These are phyloP conservation scores for Takifugu bimaculatus DNA, from an alignment of 2,113 vertebrate species.

Conservation along the genomic window DNA sequence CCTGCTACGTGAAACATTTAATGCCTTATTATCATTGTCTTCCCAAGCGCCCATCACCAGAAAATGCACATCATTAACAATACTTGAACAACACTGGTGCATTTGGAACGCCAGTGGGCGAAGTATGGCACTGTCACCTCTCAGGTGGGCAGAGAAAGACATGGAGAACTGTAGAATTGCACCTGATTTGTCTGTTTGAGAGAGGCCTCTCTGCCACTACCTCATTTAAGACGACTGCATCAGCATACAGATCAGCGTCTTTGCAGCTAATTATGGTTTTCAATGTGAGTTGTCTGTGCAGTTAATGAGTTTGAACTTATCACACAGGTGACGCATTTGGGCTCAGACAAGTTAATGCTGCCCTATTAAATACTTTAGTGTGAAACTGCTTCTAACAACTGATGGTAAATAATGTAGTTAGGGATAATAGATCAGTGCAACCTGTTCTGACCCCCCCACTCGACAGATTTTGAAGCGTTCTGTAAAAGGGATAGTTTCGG, in stretches of 20 bases:
- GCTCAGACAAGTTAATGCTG: not conserved
- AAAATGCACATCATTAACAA: no score
- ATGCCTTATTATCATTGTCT: no score
- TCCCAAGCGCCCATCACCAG: no score
- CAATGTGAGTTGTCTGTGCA: slow-evolving; percentile 22
- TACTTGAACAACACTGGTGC: no score
- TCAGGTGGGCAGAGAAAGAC: no score
- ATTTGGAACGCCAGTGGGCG: no score
- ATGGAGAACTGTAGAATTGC: no score
- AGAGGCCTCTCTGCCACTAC: slow-evolving; percentile 38
- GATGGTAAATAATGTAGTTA: not conserved
- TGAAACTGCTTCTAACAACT: not conserved
- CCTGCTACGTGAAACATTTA: no score
- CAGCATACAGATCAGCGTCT: slow-evolving; percentile 22
- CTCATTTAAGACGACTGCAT: slow-evolving; percentile 31
- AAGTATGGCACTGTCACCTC: no score
- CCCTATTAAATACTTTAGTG: not conserved
- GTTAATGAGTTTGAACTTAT: slow-evolving; percentile 27
- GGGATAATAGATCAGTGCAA: not conserved
- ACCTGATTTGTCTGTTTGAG: slow-evolving; percentile 20
- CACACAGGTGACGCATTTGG: slow-evolving; percentile 11
- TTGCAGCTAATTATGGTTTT: slow-evolving; percentile 47
- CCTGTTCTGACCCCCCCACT: no score
- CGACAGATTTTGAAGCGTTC: no score
- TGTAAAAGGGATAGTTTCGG: no score